A percentile compares a stretch with the other conserved stretches of the same genome.
phyloP scores from a whole-genome alignment of 1,140 invertebrate genomes.

The Leptonema lineaticorne region DNA sequence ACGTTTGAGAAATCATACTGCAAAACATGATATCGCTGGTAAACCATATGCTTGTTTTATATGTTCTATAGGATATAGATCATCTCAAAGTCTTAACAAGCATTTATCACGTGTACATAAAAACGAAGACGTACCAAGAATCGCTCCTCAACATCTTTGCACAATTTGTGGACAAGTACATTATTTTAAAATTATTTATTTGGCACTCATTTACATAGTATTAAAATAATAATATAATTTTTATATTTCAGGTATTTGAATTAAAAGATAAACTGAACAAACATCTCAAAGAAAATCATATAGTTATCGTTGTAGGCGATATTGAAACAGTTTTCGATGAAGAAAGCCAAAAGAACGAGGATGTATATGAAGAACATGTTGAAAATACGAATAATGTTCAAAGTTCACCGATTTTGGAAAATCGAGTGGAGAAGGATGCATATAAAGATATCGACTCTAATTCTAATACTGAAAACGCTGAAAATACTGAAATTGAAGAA shows the following conservation, averaged over 20 bases:
- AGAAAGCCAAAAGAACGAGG: neutral
- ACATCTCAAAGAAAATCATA: conserved; percentile 38
- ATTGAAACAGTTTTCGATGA: conserved; percentile 29
- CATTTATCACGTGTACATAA: conserved; percentile 33
- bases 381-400: neutral
- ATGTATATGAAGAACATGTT: neutral
- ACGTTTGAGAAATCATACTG: conserved; percentile 28
- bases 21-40: conserved; percentile 37
- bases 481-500: neutral
- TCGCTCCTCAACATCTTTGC: conserved; percentile 39
- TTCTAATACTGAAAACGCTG: neutral
- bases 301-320: conserved; percentile 37
- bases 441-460: too few relatives aligned
- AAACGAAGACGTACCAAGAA: conserved; percentile 37
- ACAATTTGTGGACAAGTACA: conserved; percentile 37
- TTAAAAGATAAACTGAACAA: conserved; percentile 38
- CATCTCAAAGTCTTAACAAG: conserved; percentile 33
- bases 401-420: too few relatives aligned
- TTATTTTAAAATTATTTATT: neutral
- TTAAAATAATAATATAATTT: too few relatives aligned
- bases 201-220: too few relatives aligned
- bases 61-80: conserved; percentile 36
- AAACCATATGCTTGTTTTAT: conserved; percentile 40
- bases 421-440: too few relatives aligned
- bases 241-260: conserved; percentile 37